Evolutionary conservation across 1,140 invertebrate species (phyloP), one percentile per base, ranked within the genome.

Genomic region (Alviniconcha marisindica): DNA sequence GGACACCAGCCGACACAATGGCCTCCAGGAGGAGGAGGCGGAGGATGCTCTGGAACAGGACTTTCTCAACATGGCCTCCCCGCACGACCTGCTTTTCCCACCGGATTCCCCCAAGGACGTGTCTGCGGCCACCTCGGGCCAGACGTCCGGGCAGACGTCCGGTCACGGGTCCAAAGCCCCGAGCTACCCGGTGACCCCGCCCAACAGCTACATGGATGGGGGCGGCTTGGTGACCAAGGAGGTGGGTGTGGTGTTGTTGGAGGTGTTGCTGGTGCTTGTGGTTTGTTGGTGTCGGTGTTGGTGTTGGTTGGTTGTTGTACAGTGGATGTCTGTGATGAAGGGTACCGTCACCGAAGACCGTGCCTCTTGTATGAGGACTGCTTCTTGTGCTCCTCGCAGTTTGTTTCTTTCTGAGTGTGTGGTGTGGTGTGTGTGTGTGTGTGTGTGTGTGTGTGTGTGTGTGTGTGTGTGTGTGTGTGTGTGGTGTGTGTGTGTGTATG

Each of bases 181-280:
- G 10, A 91, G 90, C 73, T 90, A 91, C 66, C 87, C 89, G 4
- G 87, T 81, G 21, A 90, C 91, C 12, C 90, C 91, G 18, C 89
- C 88, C n/a, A 91, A 91, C 78, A 92, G 91, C 54, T 85, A 87
- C 36, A 88, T 90, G 83, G 90, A 91, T 21, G 85, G 83, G 2
- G 86, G 89, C 66, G 84, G 85, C 14, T 28, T 60, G 5, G 77
- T 82, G n/a, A 66, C 83, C 15, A 83, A 83, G 24, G 88, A 90
- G 51, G 81, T 71, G 21, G 24, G 56, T 7, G 63, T 66, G 63
- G 28, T 66, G 63, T 33, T 66, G 5, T 1, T 66, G 63, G 10
- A 7, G 56, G 24, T 60, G 7, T 60, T 56, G 21, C 28, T 18
- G 21, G 21, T 60, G 4, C 28, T 15, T 60, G 5, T 18, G 12